Evolutionary conservation across 2,113 vertebrate species (phyloP), one percentile per base, ranked within the genome.

Genomic region (Rafetus swinhoei): DNA sequence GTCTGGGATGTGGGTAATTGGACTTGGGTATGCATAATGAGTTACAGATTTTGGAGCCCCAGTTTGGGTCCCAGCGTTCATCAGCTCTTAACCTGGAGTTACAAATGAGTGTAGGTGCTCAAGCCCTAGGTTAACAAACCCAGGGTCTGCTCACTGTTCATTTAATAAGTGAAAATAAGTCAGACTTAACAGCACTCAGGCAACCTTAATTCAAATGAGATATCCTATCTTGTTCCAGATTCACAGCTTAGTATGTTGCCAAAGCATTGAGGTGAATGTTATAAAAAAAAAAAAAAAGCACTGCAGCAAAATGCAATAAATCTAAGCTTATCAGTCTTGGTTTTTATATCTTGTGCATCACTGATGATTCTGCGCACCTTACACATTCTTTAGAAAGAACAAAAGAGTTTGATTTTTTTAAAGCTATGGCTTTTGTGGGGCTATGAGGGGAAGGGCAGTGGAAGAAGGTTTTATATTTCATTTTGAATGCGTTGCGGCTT

Each of bases 211-310:
- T 96, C 84, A 0, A 86, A 65, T 60, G 59, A 87, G 9, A 82
- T 79, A 1, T 24, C 82, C 91, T 88, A 74, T 84, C 83, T 79
- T 92, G 74, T 81, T 55, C 79, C 86, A 79, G 9, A 54, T 27
- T 54, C 74, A 87, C 76, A 93, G 90, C 53, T 94, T 92, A 11
- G 39, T 55, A 35, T 90, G 50, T 55, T 90, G 35, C 60, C 92
- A 60, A 18, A 86, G 25, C 21, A 39, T 84, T 27, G 65, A 86
- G 14, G 25, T 84, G 29, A 35, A 54, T 65, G 7, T 50, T 60
- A 22, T n/a, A n/a, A n/a, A 24, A 16, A 32, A 74, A 86, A 24
- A 16, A 32, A 74, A 86, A 53, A 18, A 0, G 0, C 53, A 5
- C 16, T 83, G 27, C 6, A 59, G 50, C 69, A 79, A 10, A 86